phyloP scores from a whole-genome alignment of 2,113 vertebrate species.

The Barbus barbus region DNA sequence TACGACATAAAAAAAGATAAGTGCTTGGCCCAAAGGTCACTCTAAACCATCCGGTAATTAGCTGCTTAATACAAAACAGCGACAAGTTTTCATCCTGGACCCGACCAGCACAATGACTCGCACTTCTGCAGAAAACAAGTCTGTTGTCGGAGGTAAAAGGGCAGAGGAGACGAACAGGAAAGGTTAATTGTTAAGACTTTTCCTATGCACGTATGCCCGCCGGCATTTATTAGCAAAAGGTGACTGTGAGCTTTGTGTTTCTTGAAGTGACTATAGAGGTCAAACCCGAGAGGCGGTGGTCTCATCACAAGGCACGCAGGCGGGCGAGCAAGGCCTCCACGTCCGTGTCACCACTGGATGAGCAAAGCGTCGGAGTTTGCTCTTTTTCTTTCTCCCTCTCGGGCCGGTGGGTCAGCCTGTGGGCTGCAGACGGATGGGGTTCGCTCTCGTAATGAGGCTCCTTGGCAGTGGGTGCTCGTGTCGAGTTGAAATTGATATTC shows the following conservation, averaged over 20 bases:
- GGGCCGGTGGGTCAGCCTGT: conserved; percentile 66
- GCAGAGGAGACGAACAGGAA: conserved; percentile 39
- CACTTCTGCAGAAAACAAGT: conserved; percentile 29
- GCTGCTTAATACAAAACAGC: conserved; percentile 5
- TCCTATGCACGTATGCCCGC: neutral
- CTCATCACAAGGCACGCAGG: conserved; percentile 84
- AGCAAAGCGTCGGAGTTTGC: conserved; percentile 59
- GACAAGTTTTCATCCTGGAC: neutral
- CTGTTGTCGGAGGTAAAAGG: conserved; percentile 41
- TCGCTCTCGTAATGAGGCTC: conserved; percentile 83
- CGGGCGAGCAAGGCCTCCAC: conserved; percentile 92
- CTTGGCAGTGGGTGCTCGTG: conserved; percentile 79
- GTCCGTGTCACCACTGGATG: conserved; percentile 79
- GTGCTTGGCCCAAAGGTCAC: neutral
- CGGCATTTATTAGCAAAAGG: conserved; percentile 23
- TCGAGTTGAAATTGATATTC: conserved; percentile 77
- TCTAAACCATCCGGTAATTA: conserved; percentile 4
- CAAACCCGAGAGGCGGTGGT: neutral
- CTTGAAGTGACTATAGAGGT: conserved; percentile 10
- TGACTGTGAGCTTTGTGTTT: neutral
- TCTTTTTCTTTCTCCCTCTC: conserved; percentile 72
- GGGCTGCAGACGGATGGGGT: conserved; percentile 68
- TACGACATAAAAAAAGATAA: neutral
- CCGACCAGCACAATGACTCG: conserved; percentile 10
- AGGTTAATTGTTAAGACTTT: conserved; percentile 53